Percentiles rank a stretch among this genome's conserved stretches.
Evolutionary conservation across 2,888 invertebrate species (phyloP).

Genomic region (Brassicogethes aeneus): DNA sequence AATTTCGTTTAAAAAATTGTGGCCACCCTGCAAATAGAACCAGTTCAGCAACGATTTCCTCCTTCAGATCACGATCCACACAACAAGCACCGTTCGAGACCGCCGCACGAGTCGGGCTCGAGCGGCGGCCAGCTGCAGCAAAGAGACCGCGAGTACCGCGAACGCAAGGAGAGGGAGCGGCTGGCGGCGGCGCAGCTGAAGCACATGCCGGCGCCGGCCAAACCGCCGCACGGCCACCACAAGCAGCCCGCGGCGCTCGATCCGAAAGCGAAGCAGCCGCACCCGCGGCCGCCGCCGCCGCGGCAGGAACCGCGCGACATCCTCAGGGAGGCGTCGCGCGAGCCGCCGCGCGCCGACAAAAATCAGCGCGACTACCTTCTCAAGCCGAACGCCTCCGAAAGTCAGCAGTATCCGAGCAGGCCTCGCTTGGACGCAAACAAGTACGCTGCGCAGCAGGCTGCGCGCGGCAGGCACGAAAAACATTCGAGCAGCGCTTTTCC

Average conservation of each 20-base stretch:
- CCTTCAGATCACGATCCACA: conserved; percentile 21
- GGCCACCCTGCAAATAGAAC: no score
- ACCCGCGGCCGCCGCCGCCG: conserved; percentile 21
- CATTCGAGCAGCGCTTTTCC: conserved; percentile 29
- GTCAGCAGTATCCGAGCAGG: conserved; percentile 20
- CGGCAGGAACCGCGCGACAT: conserved; percentile 31
- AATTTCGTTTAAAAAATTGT: no score
- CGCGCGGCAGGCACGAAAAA: conserved; percentile 15
- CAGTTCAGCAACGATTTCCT: no score
- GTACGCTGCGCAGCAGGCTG: conserved; percentile 20
- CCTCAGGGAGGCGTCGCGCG: conserved; percentile 31
- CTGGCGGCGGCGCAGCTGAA: conserved; percentile 40
- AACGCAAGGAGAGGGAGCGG: conserved; percentile 54
- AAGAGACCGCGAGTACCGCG: conserved; percentile 51
- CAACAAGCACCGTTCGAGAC: conserved; percentile 31
- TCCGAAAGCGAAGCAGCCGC: conserved; percentile 30
- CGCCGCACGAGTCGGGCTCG: conserved; percentile 28
- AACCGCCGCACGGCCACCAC: conserved; percentile 20
- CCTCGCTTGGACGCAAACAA: conserved; percentile 26
- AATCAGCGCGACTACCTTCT: conserved; percentile 30
- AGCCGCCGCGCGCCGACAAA: conserved; percentile 23
- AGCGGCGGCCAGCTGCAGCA: conserved; percentile 42
- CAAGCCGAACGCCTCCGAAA: conserved; percentile 27
- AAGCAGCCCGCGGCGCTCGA: conserved; percentile 22
- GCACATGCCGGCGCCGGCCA: conserved; percentile 11